Conservation (phyloP, 37 sponge, comb jelly and placozoan species). For the Ephydatia muelleri region DNA sequence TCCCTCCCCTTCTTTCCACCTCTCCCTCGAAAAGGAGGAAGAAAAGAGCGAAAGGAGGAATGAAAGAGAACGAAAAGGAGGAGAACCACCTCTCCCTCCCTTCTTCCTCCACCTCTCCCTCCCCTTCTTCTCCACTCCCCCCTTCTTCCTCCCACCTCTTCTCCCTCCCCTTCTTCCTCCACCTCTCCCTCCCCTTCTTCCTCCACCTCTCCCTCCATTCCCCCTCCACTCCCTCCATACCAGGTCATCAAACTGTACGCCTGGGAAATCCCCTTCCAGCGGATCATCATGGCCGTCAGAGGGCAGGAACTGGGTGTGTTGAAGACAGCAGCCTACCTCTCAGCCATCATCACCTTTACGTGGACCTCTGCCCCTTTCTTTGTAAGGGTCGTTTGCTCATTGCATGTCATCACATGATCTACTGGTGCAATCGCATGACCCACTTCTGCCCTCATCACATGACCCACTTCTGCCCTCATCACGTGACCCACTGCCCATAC, state of each 20-base stretch:
- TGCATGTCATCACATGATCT: too few species aligned
- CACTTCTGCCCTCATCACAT: not conserved
- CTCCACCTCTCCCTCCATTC: not conserved
- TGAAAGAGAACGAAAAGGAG: too few species aligned
- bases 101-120: not conserved
- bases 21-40: too few species aligned
- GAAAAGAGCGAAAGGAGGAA: too few species aligned
- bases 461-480: not conserved
- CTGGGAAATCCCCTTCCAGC: constrained; percentile 70
- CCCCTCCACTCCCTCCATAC: too few species aligned
- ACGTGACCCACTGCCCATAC: not conserved
- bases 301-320: constrained; percentile 50
- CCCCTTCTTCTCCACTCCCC: not conserved
- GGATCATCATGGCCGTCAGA: constrained; percentile 39
- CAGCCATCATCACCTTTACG: constrained; percentile 47
- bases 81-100: not conserved
- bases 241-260: constrained; percentile 82
- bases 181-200: not conserved
- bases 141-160: not conserved
- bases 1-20: not conserved
- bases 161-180: not conserved
- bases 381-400: constrained; percentile 49
- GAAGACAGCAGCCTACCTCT: constrained; percentile 31
- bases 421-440: not conserved
- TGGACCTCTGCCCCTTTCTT: constrained; percentile 75